These are phyloP conservation scores for Rhyzopertha dominica DNA, from an alignment of 1,140 invertebrate genomes.

Conservation along the genomic window DNA sequence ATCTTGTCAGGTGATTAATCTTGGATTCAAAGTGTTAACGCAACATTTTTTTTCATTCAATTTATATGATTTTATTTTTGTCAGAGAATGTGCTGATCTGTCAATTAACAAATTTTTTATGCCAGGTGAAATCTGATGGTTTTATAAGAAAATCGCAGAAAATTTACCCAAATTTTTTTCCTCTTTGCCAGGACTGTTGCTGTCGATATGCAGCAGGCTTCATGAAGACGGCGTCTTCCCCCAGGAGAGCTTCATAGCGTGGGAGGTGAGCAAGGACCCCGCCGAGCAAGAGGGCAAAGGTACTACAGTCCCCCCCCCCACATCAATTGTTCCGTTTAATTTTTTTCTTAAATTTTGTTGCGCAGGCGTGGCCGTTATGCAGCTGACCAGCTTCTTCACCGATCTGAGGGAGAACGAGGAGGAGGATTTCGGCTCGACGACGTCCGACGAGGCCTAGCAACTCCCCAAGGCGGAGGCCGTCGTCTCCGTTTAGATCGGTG, in stretches of 20 bases:
- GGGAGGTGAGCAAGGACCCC: conserved; percentile 48
- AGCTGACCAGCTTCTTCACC: conserved; percentile 55
- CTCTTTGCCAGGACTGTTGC: conserved; percentile 47
- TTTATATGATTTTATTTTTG: background rate
- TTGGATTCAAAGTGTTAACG: background rate
- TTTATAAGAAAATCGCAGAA: too few relatives aligned
- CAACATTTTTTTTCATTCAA: background rate
- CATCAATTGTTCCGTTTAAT: background rate
- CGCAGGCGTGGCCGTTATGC: conserved; percentile 51
- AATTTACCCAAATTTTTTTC: conserved; percentile 8
- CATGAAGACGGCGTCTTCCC: conserved; percentile 53
- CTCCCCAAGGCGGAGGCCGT: too few relatives aligned
- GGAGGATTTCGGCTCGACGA: conserved; percentile 31
- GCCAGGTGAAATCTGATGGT: too few relatives aligned
- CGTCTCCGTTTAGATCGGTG: too few relatives aligned
- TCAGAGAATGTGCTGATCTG: too few relatives aligned
- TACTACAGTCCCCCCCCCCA: conserved; percentile 16
- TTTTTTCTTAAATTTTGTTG: conserved; percentile 16
- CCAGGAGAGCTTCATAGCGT: conserved; percentile 51
- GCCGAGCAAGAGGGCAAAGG: conserved; percentile 45
- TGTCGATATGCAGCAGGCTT: conserved; percentile 51
- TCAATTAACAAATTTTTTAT: too few relatives aligned
- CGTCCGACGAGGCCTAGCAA: conserved; percentile 37
- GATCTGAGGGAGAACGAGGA: conserved; percentile 39
- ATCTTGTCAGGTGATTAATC: too few relatives aligned